Conservation (phyloP, 2,113 vertebrate genomes). For the Sander vitreus region DNA sequence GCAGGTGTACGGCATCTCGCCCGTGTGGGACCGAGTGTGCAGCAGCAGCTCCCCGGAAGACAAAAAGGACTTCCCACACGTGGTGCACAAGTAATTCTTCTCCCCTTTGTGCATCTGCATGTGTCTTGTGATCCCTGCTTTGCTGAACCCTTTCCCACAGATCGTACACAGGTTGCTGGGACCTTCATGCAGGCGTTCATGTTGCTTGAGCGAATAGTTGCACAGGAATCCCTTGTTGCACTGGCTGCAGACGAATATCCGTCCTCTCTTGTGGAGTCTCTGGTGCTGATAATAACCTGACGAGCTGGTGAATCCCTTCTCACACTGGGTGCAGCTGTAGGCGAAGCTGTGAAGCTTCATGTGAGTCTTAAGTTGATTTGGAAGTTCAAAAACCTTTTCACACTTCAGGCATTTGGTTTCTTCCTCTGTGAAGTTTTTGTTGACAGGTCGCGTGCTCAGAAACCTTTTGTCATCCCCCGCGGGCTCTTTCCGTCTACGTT, state of each 20-base stretch:
- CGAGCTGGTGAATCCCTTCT: conserved; percentile 72
- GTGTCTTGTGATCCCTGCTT: conserved; percentile 60
- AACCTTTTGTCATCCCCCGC: conserved; percentile 64
- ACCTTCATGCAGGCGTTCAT: conserved; percentile 63
- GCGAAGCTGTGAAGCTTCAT: conserved; percentile 62
- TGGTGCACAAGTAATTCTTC: conserved; percentile 74
- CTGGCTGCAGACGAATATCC: conserved; percentile 57
- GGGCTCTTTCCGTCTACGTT: conserved; percentile 10
- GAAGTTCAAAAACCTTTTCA: conserved; percentile 69
- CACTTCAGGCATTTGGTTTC: conserved; percentile 63
- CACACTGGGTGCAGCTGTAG: conserved; percentile 66
- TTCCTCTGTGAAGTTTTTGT: conserved; percentile 58
- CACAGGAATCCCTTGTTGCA: conserved; percentile 75
- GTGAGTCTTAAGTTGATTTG: conserved; percentile 71
- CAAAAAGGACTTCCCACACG: conserved; percentile 72
- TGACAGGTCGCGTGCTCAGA: conserved; percentile 45
- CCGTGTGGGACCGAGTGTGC: conserved; percentile 72
- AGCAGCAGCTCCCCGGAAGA: conserved; percentile 75
- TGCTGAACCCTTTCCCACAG: conserved; percentile 71
- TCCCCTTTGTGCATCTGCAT: conserved; percentile 76
- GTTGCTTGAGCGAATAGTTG: conserved; percentile 68
- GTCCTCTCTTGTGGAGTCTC: conserved; percentile 69
- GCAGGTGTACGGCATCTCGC: conserved; percentile 75
- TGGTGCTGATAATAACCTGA: conserved; percentile 75
- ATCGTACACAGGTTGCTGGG: conserved; percentile 60